Conservation (phyloP, 2,113 vertebrate species). For the Saccopteryx bilineata region DNA sequence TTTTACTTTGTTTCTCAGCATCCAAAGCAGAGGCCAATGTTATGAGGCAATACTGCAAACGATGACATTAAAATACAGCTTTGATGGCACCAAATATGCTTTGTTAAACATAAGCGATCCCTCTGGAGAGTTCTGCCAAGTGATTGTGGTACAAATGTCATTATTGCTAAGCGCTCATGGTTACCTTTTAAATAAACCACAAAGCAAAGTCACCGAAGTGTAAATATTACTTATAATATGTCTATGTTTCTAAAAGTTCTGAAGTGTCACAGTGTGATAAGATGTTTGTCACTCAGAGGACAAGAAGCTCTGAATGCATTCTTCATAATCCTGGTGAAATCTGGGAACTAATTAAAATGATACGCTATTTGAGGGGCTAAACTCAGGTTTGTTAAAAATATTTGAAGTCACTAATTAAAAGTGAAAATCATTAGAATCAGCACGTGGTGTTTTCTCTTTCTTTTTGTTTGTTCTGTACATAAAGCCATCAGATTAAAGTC, state of each 20-base stretch:
- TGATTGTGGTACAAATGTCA: slow-evolving; percentile 9
- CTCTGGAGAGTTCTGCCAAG: slow-evolving; percentile 14
- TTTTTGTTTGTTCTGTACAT: not conserved
- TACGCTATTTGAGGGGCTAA: slow-evolving; percentile 74
- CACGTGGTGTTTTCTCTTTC: slow-evolving; percentile 30
- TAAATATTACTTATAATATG: slow-evolving; percentile 79
- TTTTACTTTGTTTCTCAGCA: slow-evolving; percentile 62
- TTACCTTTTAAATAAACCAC: slow-evolving; percentile 69
- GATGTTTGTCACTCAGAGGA: slow-evolving; percentile 76
- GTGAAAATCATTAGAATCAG: slow-evolving; percentile 76
- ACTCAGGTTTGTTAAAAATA: slow-evolving; percentile 73
- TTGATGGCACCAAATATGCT: slow-evolving; percentile 72
- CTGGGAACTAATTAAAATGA: slow-evolving; percentile 81
- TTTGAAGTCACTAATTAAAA: slow-evolving; percentile 82
- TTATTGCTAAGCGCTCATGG: not conserved
- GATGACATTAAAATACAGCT: slow-evolving; percentile 74
- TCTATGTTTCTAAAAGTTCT: slow-evolving; percentile 76
- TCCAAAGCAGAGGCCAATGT: slow-evolving; percentile 70
- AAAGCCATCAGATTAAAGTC: slow-evolving; percentile 29
- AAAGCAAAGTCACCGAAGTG: slow-evolving; percentile 62
- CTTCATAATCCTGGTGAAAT: slow-evolving; percentile 78
- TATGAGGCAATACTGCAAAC: slow-evolving; percentile 76
- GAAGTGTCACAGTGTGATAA: slow-evolving; percentile 70
- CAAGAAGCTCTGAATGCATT: slow-evolving; percentile 64
- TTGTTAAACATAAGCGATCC: slow-evolving; percentile 48